Base-by-base conservation (phyloP, 2,797 vertebrate species). In the Acanthiza pusilla region DNA sequence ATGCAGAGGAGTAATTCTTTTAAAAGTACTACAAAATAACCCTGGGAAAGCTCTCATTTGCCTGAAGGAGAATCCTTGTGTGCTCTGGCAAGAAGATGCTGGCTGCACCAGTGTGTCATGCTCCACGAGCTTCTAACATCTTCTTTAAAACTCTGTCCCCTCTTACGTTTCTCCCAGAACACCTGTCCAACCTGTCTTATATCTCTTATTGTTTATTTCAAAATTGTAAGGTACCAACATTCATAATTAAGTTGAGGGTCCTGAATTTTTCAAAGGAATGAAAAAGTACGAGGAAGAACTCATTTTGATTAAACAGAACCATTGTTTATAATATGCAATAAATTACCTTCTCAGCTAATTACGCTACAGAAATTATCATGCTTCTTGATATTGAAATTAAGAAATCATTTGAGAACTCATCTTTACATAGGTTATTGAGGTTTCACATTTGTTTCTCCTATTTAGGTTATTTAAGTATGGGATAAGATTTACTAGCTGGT, bases 361-460 rank as follows among this genome's bases (percentile, higher is more conserved):
- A 95, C 92, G 93, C 66, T 94, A 42, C 62, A 36, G 73, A 55
- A 96, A 93, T 96, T 96, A 88, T 85, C 92, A 87, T 80, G 63
- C 75, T 86, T 96, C 85, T 96, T 96, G 84, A 80, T 85, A 96
- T 94, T 96, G 88, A 96, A 97, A 96, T 97, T 94, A 96, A 96
- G 87, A 97, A 95, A 96, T 93, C 65, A 97, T 97, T 97, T 96
- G 80, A 94, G 96, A 96, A 89, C 67, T 89, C 62, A 91, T 95
- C 68, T 96, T 90, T 97, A 95, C 85, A 71, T 92, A 97, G 75
- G 42, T 93, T 97, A 96, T 94, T 92, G 96, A 93, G 65, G 89
- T 95, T 97, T 95, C 62, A 76, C 92, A 97, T 97, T 97, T 97
- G 85, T 97, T 97, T 97, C 95, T 91, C 83, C 93, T 97, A 97